These are phyloP conservation scores for Cydia splendana DNA, from an alignment of 1,140 invertebrate genomes.

Conservation along the genomic window DNA sequence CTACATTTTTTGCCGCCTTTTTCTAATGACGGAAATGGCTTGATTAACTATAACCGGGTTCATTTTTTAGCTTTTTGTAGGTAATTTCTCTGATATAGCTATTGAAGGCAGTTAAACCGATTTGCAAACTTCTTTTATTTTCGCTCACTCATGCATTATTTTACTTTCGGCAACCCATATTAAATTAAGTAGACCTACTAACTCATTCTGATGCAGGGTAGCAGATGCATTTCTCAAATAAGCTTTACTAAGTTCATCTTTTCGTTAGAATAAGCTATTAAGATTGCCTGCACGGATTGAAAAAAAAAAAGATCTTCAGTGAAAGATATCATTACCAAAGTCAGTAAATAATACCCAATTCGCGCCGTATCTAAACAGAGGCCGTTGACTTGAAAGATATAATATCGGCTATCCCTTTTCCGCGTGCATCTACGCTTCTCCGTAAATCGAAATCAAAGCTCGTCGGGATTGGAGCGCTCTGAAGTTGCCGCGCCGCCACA, in stretches of 20 bases:
- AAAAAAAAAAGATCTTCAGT: neutral
- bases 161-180: too few species aligned
- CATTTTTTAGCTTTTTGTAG: too few species aligned
- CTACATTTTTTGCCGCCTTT: too few species aligned
- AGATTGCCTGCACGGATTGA: neutral
- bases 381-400: conserved; percentile 76
- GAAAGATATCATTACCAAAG: conserved; percentile 45
- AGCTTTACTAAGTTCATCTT: neutral
- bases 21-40: too few species aligned
- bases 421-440: conserved; percentile 67
- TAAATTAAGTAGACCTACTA: too few species aligned
- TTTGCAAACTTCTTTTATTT: too few species aligned
- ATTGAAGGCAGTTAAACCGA: too few species aligned
- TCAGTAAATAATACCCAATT: conserved; percentile 53
- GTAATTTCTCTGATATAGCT: too few species aligned
- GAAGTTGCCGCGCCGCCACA: conserved; percentile 61
- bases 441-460: conserved; percentile 80
- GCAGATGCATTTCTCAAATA: neutral
- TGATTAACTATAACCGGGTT: too few species aligned
- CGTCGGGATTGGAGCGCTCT: conserved; percentile 68
- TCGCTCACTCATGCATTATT: too few species aligned
- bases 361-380: conserved; percentile 66
- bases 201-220: too few species aligned
- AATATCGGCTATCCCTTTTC: conserved; percentile 60
- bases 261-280: neutral